Conservation (phyloP, 2,888 invertebrate genomes). For the Masnerella sp. region DNA sequence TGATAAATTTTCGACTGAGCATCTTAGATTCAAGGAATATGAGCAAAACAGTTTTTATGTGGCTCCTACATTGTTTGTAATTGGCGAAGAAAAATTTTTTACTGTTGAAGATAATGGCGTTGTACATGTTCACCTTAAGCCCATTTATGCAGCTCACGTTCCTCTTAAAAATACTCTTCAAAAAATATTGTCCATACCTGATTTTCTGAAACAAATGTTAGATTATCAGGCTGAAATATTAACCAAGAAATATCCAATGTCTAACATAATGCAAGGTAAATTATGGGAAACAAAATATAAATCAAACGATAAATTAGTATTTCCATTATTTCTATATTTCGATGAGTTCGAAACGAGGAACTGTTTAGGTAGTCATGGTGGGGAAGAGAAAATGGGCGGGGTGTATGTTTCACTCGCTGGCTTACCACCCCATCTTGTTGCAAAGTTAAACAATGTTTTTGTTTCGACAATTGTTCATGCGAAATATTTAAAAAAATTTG, state of each 20-base stretch:
- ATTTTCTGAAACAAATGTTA: conserved; percentile 1
- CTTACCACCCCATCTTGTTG: conserved; percentile 21
- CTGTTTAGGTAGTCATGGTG: conserved; percentile 19
- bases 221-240: background rate
- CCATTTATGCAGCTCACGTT: conserved; percentile 33
- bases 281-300: conserved; percentile 24
- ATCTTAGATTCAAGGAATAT: conserved; percentile 2
- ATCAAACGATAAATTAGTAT: conserved; percentile 8
- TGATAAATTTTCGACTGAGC: conserved; percentile 14
- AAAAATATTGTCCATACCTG: background rate
- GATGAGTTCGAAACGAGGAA: conserved; percentile 27
- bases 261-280: conserved; percentile 24
- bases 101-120: background rate
- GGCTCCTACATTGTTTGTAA: conserved; percentile 10
- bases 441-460: conserved; percentile 22
- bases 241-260: background rate
- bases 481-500: conserved; percentile 31
- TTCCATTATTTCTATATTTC: conserved; percentile 16
- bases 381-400: conserved; percentile 32
- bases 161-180: conserved; percentile 3
- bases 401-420: conserved; percentile 4
- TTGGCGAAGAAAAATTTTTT: conserved; percentile 28
- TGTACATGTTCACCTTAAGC: conserved; percentile 8
- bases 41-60: conserved; percentile 12
- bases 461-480: conserved; percentile 12